These are phyloP conservation scores for Halocynthia roretzi DNA, from an alignment of 23 tunicate species.

Conservation along the genomic window DNA sequence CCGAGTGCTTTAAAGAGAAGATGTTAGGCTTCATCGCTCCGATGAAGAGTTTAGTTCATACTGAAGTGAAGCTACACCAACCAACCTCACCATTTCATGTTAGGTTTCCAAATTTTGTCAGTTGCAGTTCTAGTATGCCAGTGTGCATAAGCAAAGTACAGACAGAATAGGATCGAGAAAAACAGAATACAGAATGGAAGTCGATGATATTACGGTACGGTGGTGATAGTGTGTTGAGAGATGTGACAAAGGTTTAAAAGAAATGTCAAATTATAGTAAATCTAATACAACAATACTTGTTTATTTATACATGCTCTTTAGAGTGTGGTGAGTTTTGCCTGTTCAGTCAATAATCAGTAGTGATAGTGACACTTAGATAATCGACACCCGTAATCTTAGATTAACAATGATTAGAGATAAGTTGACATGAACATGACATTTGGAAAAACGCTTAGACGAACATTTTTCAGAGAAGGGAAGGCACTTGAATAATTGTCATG, in stretches of 20 bases:
- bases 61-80: background rate
- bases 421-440: too few species aligned
- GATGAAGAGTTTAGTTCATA: slow-evolving; percentile 1
- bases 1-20: background rate
- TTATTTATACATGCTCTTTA: too few species aligned
- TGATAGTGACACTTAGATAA: too few species aligned
- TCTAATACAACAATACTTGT: background rate
- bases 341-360: too few species aligned
- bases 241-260: background rate
- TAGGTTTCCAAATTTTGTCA: background rate
- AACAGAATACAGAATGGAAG: background rate
- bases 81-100: background rate
- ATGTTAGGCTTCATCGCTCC: slow-evolving; percentile 12
- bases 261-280: background rate
- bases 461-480: too few species aligned
- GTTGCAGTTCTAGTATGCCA: slow-evolving; percentile 13
- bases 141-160: slow-evolving; percentile 14
- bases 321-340: too few species aligned
- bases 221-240: background rate
- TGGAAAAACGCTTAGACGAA: too few species aligned
- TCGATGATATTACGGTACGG: background rate
- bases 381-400: too few species aligned
- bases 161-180: background rate
- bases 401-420: too few species aligned
- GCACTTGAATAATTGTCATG: too few species aligned